These are phyloP conservation scores for Hemibagrus guttatus DNA, from an alignment of 2,797 vertebrate species.

Conservation along the genomic window DNA sequence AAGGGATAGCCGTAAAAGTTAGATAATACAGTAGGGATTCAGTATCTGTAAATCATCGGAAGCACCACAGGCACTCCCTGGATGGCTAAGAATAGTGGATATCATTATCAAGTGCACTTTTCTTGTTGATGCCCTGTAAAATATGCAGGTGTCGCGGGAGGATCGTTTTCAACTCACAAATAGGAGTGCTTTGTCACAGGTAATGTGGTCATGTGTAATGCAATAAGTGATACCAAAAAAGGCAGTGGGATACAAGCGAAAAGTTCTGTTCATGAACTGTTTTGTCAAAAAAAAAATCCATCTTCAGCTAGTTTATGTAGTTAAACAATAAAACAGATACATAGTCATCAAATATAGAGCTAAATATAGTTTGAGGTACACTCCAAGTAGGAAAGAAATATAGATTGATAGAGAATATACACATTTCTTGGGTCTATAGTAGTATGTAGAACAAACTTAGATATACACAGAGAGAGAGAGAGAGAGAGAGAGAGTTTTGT, in stretches of 20 bases:
- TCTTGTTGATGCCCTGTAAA: background rate
- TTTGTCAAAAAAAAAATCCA: no score
- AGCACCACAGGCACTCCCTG: constrained; percentile 1
- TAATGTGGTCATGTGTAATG: no score
- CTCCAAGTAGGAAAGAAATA: no score
- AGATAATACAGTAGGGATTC: constrained; percentile 41
- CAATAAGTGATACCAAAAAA: background rate
- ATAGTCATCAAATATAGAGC: no score
- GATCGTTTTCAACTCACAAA: background rate
- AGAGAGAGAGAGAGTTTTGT: no score
- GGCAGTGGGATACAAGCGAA: background rate
- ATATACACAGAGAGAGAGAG: no score
- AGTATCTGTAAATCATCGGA: constrained; percentile 36
- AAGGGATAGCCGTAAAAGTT: constrained; percentile 32
- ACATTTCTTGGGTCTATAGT: no score
- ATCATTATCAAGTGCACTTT: constrained; percentile 38
- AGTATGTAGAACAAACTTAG: no score
- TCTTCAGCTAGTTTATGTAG: no score
- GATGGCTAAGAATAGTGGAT: constrained; percentile 31
- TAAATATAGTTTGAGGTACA: no score
- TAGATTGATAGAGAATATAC: no score
- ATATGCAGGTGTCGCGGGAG: background rate
- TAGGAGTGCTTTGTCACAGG: background rate
- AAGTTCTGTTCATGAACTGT: background rate
- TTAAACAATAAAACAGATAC: no score